phyloP scores from a whole-genome alignment of 2,113 vertebrate genomes.

The Cebus imitator region DNA sequence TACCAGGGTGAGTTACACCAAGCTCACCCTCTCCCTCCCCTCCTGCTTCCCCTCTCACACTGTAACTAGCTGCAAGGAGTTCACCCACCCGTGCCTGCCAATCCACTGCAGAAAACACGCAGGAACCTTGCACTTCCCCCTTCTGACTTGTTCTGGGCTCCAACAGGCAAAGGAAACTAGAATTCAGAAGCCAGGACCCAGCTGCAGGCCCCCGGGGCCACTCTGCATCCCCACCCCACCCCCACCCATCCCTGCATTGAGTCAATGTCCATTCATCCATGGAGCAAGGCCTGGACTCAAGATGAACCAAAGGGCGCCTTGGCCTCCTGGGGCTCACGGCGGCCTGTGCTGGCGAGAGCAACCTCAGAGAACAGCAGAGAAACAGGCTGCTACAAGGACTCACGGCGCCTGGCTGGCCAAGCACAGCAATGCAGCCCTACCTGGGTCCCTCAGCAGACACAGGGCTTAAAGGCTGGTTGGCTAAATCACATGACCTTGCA shows the following conservation, averaged over 20 bases:
- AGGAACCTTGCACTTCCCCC: not conserved
- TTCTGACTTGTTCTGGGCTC: not conserved
- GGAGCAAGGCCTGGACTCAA: accelerated
- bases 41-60: not conserved
- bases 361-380: not conserved
- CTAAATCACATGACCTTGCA: not conserved
- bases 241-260: accelerated
- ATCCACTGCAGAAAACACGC: not conserved
- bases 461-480: too few species aligned
- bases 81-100: accelerated
- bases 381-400: too few species aligned
- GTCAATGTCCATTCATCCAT: not conserved
- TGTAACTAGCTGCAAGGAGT: not conserved
- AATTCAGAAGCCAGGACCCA: not conserved
- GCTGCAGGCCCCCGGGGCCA: not conserved
- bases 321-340: not conserved
- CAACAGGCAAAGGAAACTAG: not conserved
- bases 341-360: not conserved
- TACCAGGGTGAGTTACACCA: too few species aligned
- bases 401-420: not conserved
- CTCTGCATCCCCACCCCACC: accelerated
- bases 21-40: not conserved
- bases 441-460: not conserved
- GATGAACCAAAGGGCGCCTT: not conserved
- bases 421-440: too few species aligned